phyloP scores from a whole-genome alignment of 2,888 invertebrate genomes.

The Atherix ibis region DNA sequence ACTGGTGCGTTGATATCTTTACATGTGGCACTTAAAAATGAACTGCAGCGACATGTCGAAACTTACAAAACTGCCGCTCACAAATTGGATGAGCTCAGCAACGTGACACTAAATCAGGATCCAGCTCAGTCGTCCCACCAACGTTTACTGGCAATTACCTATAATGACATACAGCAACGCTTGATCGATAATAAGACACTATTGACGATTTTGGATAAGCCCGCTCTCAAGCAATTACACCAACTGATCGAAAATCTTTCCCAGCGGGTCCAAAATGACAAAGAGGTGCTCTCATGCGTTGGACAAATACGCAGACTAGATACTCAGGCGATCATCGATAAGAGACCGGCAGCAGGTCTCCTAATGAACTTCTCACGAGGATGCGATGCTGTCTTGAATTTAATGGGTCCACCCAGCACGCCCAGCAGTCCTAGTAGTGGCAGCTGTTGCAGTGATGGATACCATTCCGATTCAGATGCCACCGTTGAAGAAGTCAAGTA shows the following conservation, averaged over 20 bases:
- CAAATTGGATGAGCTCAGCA: slow-evolving; percentile 60
- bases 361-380: slow-evolving; percentile 61
- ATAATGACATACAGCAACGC: slow-evolving; percentile 74
- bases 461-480: slow-evolving; percentile 65
- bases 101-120: slow-evolving; percentile 45
- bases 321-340: slow-evolving; percentile 44
- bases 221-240: slow-evolving; percentile 58
- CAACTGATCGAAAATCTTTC: slow-evolving; percentile 52
- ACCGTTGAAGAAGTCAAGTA: slow-evolving; percentile 29
- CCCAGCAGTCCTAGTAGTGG: slow-evolving; percentile 33
- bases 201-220: slow-evolving; percentile 69
- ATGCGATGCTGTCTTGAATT: slow-evolving; percentile 55
- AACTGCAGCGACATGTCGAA: slow-evolving; percentile 68
- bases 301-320: slow-evolving; percentile 51
- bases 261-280: slow-evolving; percentile 76
- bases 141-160: slow-evolving; percentile 64
- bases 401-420: slow-evolving; percentile 45
- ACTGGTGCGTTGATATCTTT: slow-evolving; percentile 54
- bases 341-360: slow-evolving; percentile 50
- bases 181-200: slow-evolving; percentile 85
- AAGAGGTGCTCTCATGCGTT: slow-evolving; percentile 63
- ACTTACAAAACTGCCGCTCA: slow-evolving; percentile 76
- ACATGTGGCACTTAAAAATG: slow-evolving; percentile 67
- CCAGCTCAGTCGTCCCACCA: slow-evolving; percentile 82
- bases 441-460: slow-evolving; percentile 59